Conservation (phyloP, 2,113 vertebrate species). For the Phylloscopus trochiloides region DNA sequence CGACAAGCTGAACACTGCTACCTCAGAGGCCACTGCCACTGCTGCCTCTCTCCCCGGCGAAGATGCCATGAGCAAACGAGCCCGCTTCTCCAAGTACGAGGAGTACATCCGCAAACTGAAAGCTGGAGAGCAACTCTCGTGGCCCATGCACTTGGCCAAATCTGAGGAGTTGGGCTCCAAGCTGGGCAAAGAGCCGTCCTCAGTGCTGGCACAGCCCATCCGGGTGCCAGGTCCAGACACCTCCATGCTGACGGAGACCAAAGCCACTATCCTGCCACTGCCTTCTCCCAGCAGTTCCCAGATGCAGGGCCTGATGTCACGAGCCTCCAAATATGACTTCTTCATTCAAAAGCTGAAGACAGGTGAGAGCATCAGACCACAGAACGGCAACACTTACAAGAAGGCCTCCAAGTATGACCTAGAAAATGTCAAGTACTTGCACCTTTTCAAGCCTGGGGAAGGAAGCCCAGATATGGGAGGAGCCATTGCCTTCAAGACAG, state of each 20-base stretch:
- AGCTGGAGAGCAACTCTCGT: slow-evolving; percentile 90
- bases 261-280: slow-evolving; percentile 83
- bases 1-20: slow-evolving; percentile 89
- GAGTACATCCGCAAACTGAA: slow-evolving; percentile 98
- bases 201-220: slow-evolving; percentile 72
- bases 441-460: slow-evolving; percentile 96
- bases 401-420: slow-evolving; percentile 98
- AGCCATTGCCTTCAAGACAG: slow-evolving; percentile 97
- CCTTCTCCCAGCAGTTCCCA: slow-evolving; percentile 82
- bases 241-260: slow-evolving; percentile 86
- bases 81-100: slow-evolving; percentile 97
- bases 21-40: slow-evolving; percentile 76
- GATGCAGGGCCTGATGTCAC: slow-evolving; percentile 87
- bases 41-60: slow-evolving; percentile 73
- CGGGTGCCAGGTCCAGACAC: slow-evolving; percentile 74
- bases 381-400: slow-evolving; percentile 93
- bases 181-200: slow-evolving; percentile 77
- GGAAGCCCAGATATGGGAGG: slow-evolving; percentile 97
- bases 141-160: slow-evolving; percentile 85
- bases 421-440: slow-evolving; percentile 96
- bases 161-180: slow-evolving; percentile 85
- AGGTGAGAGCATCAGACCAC: slow-evolving; percentile 88
- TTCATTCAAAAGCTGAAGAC: slow-evolving; percentile 98
- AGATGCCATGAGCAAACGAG: slow-evolving; percentile 87
- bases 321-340: slow-evolving; percentile 96